Evolutionary conservation across 2,888 invertebrate genomes (phyloP), one percentile per base, ranked within the genome.

Genomic region (Peribatodes rhomboidaria): DNA sequence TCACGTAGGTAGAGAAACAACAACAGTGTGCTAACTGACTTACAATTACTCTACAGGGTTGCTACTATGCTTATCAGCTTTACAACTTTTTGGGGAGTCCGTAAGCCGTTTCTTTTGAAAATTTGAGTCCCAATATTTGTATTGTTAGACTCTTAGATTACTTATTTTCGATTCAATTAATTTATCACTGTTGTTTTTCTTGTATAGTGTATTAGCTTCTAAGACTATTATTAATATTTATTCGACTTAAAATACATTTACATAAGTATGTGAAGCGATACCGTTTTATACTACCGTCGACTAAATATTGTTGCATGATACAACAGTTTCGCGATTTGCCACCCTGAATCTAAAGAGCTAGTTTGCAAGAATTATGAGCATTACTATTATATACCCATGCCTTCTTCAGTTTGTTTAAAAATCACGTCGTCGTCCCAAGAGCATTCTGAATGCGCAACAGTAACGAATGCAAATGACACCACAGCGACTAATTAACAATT

Each of bases 1-100:
- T 72, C 88, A 86, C 87, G 89, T 88, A 78, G 72, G 89, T 88
- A 78, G 72, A 65, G 61, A 27, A 39, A 61, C 49, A 42, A 50
- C 42, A 42, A 35, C 42, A 16, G 31, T 41, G 11, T 42, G 39
- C 33, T 41, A 16, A 9, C 18, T 16, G 61, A 55, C 42, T 49
- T 33, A 0, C 61, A 61, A 49, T 27, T n/a, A 14, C 16, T 20
- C 9, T 10, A 27, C 27, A 41, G 53, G 41, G 33, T 14, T 42
- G 27, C 20, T 22, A 41, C 11, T 41, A n/a, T 13, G 18, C 13
- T 37, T 11, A 13, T 39, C n/a, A 27, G 22, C 49, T 42, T 42
- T 18, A 33, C 44, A 57, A 20, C 39, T 44, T 10, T 1, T 41
- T n/a, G n/a, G n/a, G n/a, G n/a, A n/a, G n/a, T n/a, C n/a, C n/a